Evolutionary conservation across 2,797 vertebrate genomes (phyloP).

Genomic region (Sphaeramia orbicularis): DNA sequence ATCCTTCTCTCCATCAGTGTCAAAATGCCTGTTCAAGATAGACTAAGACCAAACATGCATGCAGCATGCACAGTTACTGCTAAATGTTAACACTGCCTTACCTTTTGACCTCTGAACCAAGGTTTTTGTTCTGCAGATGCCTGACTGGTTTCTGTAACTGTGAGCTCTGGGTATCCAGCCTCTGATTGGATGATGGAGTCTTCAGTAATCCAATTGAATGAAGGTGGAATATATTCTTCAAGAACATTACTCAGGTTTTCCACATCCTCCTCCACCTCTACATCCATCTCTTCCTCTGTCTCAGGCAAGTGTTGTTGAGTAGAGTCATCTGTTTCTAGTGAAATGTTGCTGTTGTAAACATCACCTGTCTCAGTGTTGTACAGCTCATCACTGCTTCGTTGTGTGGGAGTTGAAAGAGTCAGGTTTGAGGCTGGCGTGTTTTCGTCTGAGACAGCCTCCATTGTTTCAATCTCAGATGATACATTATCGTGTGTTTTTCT

Average conservation of each 20-base stretch:
- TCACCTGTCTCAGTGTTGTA: slow-evolving; percentile 12
- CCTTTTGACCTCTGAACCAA: slow-evolving; percentile 63
- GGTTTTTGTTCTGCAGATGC: slow-evolving; percentile 7
- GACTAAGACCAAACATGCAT: not conserved
- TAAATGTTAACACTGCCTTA: slow-evolving; percentile 39
- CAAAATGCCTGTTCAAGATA: slow-evolving; percentile 2
- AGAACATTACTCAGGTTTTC: slow-evolving; percentile 2
- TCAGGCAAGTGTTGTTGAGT: slow-evolving; percentile 1
- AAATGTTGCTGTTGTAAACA: slow-evolving; percentile 14
- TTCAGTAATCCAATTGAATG: slow-evolving; percentile 24
- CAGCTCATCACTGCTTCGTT: slow-evolving; percentile 9
- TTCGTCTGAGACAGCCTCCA: slow-evolving; percentile 4
- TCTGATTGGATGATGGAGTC: slow-evolving; percentile 31
- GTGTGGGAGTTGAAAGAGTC: slow-evolving; percentile 8
- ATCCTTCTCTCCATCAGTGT: not conserved
- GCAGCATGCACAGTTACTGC: not conserved
- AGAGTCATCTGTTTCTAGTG: slow-evolving; percentile 2
- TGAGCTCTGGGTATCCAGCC: slow-evolving; percentile 23
- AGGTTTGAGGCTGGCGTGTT: slow-evolving; percentile 4
- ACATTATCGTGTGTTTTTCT: slow-evolving; percentile 3
- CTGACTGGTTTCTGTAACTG: slow-evolving; percentile 23
- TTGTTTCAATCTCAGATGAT: not conserved
- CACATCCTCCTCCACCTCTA: slow-evolving; percentile 15
- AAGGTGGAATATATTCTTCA: slow-evolving; percentile 25
- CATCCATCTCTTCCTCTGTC: slow-evolving; percentile 18